Conservation (phyloP, 2,113 vertebrate genomes). For the Microtus pennsylvanicus region DNA sequence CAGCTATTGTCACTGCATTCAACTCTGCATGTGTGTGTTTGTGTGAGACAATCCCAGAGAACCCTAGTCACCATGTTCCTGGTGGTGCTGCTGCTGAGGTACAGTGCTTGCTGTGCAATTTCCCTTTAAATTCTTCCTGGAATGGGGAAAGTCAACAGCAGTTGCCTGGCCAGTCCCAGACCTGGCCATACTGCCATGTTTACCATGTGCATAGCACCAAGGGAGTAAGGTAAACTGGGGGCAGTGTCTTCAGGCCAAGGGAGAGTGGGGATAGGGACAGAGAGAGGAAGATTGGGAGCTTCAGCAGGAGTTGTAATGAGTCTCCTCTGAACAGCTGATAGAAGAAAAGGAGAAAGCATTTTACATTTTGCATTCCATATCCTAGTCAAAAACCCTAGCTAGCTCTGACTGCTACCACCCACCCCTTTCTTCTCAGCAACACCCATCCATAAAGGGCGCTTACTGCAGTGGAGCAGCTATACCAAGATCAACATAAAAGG, state of each 20-base stretch:
- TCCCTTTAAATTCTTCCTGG: constrained; percentile 83
- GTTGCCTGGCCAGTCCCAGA: constrained; percentile 81
- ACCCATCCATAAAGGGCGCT: constrained; percentile 69
- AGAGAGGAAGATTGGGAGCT: constrained; percentile 81
- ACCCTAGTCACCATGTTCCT: constrained; percentile 80
- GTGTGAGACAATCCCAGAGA: constrained; percentile 82
- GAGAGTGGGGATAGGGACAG: constrained; percentile 64
- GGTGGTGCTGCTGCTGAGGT: constrained; percentile 73
- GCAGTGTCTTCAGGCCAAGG: constrained; percentile 80
- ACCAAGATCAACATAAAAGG: constrained; percentile 56
- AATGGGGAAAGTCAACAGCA: constrained; percentile 77
- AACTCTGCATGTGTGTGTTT: constrained; percentile 59
- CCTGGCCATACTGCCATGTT: constrained; percentile 69
- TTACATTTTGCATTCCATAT: constrained; percentile 77
- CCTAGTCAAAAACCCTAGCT: constrained; percentile 69
- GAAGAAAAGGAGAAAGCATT: constrained; percentile 87
- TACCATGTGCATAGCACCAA: constrained; percentile 72
- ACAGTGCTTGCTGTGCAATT: constrained; percentile 85
- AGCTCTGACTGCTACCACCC: constrained; percentile 45
- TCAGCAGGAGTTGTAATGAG: constrained; percentile 83
- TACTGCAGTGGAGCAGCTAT: constrained; percentile 48
- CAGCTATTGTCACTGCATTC: constrained; percentile 87
- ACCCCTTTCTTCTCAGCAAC: constrained; percentile 66
- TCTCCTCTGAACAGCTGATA: constrained; percentile 86
- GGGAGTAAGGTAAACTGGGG: constrained; percentile 76